A percentile compares a stretch with the other conserved stretches of the same genome.
phyloP scores from a whole-genome alignment of 2,888 invertebrate genomes.

The Meandrusa payeni region DNA sequence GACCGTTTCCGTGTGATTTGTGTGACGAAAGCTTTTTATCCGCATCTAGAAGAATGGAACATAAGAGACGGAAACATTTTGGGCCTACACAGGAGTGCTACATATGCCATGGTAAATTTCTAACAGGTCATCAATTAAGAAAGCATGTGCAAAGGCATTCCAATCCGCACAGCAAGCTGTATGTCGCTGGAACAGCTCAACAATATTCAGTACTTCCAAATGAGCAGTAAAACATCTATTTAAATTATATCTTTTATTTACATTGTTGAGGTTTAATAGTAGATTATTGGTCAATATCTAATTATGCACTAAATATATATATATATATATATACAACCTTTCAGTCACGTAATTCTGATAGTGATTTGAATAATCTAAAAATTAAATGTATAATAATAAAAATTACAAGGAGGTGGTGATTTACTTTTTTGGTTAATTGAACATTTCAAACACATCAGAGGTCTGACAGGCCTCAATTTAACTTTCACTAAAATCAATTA shows the following conservation, averaged over 20 bases:
- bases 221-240: constrained; percentile 1
- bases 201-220: background rate
- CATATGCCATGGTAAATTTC: constrained; percentile 55
- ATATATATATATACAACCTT: no score
- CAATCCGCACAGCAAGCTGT: constrained; percentile 63
- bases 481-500: no score
- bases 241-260: constrained; percentile 2
- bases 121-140: constrained; percentile 43
- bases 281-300: no score
- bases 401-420: no score
- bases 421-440: no score
- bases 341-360: no score
- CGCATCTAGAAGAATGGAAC: constrained; percentile 60
- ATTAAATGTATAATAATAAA: no score
- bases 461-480: no score
- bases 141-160: constrained; percentile 57
- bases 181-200: constrained; percentile 32
- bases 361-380: no score
- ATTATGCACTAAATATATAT: no score
- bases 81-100: constrained; percentile 57
- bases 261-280: no score
- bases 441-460: no score
- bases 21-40: constrained; percentile 63
- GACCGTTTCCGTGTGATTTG: constrained; percentile 59
- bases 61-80: constrained; percentile 55